Evolutionary conservation across 1,140 invertebrate species (phyloP), one percentile per base, ranked within the genome.

Genomic region (Procambarus virginalis): DNA sequence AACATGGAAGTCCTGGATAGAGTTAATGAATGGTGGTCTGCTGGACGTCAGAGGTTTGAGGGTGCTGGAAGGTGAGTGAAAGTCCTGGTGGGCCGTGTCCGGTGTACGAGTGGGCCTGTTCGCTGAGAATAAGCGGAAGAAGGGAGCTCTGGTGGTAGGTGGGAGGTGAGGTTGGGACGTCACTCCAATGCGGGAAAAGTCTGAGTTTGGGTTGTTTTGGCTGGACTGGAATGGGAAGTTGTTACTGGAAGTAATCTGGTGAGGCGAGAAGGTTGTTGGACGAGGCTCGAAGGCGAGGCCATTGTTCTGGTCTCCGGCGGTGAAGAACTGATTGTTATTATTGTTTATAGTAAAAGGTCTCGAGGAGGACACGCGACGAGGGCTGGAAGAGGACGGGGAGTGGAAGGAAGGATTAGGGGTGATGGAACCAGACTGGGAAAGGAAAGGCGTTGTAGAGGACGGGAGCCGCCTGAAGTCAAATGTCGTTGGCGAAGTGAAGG

Each of bases 61-160:
- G 20, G 14, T 4, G 20, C 17, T 12, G 14, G 14, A 5, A 68
- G n/a, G 20, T 73, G 51, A 12, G 12, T 77, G 49, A 14, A 14
- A 70, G 73, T 12, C 5, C 46, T 10, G 12, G 45, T 10, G 12
- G 45, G 8, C 4, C 12, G 84, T 34, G n/a, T 49, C 17, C 3
- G 84, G 49, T 9, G 75, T 49, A 22, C 48, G 55, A 10, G 70
- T 49, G 20, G 70, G 17, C 58, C 84, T 55, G 4, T 14, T 22
- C 12, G 55, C 58, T 14, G 84, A 85, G 84, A 85, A 85, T 48
- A 85, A 76, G 22, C 55, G 84, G 84, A 85, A 77, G 55, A 85
- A 85, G 9, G 84, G 84, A 55, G 70, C 12, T 10, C 58, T 73
- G 2, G 70, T 17, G n/a, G 55, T 34, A 20, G 84, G 22, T 76